phyloP scores from a whole-genome alignment of 2,113 vertebrate species.

The Arizona elegans region DNA sequence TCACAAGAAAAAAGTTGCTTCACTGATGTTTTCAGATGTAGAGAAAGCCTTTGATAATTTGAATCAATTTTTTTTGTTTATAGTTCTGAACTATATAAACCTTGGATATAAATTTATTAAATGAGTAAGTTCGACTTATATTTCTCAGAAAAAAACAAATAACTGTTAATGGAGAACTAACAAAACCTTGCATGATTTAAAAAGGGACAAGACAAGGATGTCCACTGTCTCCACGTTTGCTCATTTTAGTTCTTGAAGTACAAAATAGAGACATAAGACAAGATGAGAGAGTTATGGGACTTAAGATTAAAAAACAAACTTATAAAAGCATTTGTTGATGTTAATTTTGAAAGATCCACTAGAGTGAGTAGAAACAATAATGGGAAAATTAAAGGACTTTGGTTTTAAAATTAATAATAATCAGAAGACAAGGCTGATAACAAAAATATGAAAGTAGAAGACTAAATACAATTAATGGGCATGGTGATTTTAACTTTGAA shows the following conservation, averaged over 20 bases:
- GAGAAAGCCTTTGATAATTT: not conserved
- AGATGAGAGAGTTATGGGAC: not conserved
- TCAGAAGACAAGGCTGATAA: not conserved
- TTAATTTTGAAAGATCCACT: not conserved
- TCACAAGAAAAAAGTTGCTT: not conserved
- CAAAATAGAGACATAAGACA: not conserved
- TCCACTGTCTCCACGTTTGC: not conserved
- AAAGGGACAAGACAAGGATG: not conserved
- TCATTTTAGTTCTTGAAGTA: not conserved
- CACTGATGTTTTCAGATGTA: not conserved
- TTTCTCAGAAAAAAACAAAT: not conserved
- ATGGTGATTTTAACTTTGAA: not conserved
- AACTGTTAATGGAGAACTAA: not conserved
- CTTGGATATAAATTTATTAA: not conserved
- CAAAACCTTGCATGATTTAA: not conserved
- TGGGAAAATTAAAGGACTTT: not conserved
- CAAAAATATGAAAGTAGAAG: not conserved
- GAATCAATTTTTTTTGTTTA: not conserved
- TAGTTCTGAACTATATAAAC: not conserved
- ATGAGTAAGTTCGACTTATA: not conserved
- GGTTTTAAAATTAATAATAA: not conserved
- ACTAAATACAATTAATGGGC: not conserved
- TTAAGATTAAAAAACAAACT: not conserved
- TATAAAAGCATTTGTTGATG: not conserved
- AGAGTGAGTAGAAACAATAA: not conserved